These are phyloP conservation scores for Esox lucius DNA, from an alignment of 2,797 vertebrate genomes.

Conservation along the genomic window DNA sequence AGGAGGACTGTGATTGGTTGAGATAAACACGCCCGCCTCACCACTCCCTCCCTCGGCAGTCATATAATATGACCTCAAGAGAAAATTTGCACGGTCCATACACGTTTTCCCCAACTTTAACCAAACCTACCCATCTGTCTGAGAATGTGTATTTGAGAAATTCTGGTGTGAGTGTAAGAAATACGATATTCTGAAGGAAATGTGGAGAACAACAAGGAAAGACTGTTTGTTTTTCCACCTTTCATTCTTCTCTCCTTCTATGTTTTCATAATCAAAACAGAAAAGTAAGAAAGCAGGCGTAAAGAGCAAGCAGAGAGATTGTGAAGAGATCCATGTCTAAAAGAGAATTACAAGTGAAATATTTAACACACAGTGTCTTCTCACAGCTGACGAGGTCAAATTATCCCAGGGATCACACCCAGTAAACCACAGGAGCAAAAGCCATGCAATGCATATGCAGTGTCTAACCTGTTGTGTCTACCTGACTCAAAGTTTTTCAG, in stretches of 20 bases:
- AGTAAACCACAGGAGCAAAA: neutral
- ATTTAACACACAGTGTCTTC: neutral
- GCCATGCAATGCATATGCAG: neutral
- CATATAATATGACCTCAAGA: conserved; percentile 44
- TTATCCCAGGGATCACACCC: neutral
- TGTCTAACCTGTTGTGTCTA: neutral
- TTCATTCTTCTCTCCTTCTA: neutral
- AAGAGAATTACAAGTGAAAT: conserved; percentile 22
- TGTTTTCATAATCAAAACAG: neutral
- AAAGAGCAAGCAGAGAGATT: neutral
- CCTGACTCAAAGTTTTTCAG: neutral
- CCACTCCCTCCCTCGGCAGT: conserved; percentile 37
- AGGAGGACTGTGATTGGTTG: conserved; percentile 62
- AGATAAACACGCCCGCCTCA: conserved; percentile 58
- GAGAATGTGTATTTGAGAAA: conserved; percentile 28
- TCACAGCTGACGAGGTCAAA: neutral
- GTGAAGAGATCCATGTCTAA: neutral
- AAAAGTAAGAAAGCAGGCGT: neutral
- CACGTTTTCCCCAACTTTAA: conserved; percentile 23
- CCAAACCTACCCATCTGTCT: neutral
- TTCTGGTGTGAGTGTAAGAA: conserved; percentile 7
- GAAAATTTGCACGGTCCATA: conserved; percentile 28
- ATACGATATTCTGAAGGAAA: conserved; percentile 4
- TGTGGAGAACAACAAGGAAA: conserved; percentile 16
- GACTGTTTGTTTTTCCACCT: neutral